Evolutionary conservation across 2,797 vertebrate genomes (phyloP).

Genomic region (Chiloscyllium punctatum): DNA sequence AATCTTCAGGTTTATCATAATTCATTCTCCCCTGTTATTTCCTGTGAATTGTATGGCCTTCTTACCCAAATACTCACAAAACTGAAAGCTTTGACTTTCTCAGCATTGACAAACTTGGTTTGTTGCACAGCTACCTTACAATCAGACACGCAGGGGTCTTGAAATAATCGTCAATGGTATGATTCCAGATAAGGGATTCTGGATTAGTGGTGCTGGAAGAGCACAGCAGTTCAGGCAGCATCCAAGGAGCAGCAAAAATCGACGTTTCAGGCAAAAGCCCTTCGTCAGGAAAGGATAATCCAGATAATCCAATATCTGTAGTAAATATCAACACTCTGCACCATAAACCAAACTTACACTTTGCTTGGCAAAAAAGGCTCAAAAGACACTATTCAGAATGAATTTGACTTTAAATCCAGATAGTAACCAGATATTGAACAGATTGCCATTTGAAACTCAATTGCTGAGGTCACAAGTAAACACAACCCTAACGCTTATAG

Average conservation of each 20-base stretch:
- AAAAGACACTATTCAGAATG: not conserved
- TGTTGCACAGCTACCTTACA: not conserved
- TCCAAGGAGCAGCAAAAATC: too few relatives aligned
- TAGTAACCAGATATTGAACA: too few relatives aligned
- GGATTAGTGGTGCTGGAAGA: too few relatives aligned
- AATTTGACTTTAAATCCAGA: not conserved
- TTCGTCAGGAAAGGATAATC: too few relatives aligned
- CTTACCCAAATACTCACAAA: too few relatives aligned
- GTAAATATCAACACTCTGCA: constrained; percentile 13
- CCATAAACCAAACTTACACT: not conserved
- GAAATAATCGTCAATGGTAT: not conserved
- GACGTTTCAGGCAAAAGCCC: too few relatives aligned
- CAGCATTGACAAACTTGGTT: not conserved
- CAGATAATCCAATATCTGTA: not conserved
- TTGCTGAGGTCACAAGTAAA: not conserved
- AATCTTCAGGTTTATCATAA: too few relatives aligned
- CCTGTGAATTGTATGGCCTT: too few relatives aligned
- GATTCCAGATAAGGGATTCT: too few relatives aligned
- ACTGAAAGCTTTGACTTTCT: too few relatives aligned
- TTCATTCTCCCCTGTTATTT: too few relatives aligned
- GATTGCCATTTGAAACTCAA: not conserved
- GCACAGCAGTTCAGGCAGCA: too few relatives aligned
- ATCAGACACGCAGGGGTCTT: not conserved
- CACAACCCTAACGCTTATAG: not conserved
- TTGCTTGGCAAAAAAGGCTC: not conserved